These are phyloP conservation scores for Lepidurus couesii DNA, from an alignment of 1,140 invertebrate species.

Conservation along the genomic window DNA sequence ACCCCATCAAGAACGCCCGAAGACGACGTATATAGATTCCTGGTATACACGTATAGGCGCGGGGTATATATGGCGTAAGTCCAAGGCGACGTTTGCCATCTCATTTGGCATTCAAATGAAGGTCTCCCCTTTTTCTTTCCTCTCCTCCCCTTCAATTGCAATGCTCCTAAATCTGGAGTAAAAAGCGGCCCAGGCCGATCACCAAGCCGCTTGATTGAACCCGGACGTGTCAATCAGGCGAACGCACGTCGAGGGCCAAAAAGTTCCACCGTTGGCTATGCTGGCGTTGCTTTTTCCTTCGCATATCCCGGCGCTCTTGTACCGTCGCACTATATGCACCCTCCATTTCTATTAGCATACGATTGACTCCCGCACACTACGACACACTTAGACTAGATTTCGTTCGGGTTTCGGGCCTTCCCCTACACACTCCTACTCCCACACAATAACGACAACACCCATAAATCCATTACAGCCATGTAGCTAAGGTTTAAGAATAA, in stretches of 20 bases:
- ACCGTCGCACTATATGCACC: conserved; percentile 7
- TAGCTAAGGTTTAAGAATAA: conserved; percentile 9
- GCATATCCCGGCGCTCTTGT: background rate
- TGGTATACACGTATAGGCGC: background rate
- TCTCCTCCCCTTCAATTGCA: conserved; percentile 21
- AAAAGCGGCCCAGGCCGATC: conserved; percentile 7
- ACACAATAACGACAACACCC: conserved; percentile 12
- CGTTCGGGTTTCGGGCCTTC: background rate
- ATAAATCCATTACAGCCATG: conserved; percentile 15
- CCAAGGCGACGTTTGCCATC: conserved; percentile 20
- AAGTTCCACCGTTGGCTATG: background rate
- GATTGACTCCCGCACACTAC: conserved; percentile 20
- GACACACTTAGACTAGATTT: conserved; percentile 22
- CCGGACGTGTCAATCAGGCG: conserved; percentile 17
- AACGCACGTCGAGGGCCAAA: background rate
- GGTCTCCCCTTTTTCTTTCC: background rate
- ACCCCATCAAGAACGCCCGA: conserved; percentile 11
- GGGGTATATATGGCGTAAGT: conserved; percentile 12
- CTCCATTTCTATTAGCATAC: conserved; percentile 17
- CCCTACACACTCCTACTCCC: background rate
- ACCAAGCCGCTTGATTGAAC: conserved; percentile 15
- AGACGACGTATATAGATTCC: background rate
- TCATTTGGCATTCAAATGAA: conserved; percentile 20
- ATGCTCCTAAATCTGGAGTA: conserved; percentile 1
- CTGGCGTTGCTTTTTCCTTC: background rate